Base-by-base conservation (phyloP, 2,888 invertebrate genomes). In the Aquatica leii region DNA sequence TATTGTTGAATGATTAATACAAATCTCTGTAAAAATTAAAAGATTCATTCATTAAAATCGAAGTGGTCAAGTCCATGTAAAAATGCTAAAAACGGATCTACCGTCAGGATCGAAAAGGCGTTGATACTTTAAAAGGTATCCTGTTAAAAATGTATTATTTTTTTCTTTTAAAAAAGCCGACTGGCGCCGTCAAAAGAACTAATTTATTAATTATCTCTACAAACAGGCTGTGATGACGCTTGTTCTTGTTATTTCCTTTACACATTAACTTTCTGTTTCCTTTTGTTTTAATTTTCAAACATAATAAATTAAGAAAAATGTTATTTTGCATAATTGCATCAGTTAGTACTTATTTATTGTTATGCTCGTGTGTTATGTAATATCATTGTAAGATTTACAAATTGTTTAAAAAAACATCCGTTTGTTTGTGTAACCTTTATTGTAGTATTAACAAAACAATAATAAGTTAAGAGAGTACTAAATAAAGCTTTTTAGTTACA, bases 71-170 rank as follows among this genome's bases (percentile, higher is more conserved):
- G 59, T 59, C 53, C 34, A 24, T 24, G 24, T 24, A 6, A 48
- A 52, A 57, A 43, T 68, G 65, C 65, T 66, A 46, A 59, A 53
- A 59, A 51, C 55, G 69, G 66, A 63, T 67, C 60, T 66, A 69
- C 67, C 59, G 21, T 51, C 51, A 50, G 59, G 62, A 37, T 51
- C 43, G 43, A 55, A 65, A 78, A 81, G 81, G 81, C 81, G 81
- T 81, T 81, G 81, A 81, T 77, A 80, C 79, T 76, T 80, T 74
- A 78, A 79, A 80, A 77, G 79, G 80, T 73, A 73, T 78, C 79
- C 80, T 78, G 80, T 81, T 81, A 81, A 81, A 80, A 80, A 80
- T 78, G 76, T 79, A 80, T 80, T 78, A 77, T 77, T 79, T 81
- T 76, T 80, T 75, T 62, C 69, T 68, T 69, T 69, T 63, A 74